Base-by-base conservation (phyloP, 2,888 invertebrate species). In the Gisinianus flammeolus region DNA sequence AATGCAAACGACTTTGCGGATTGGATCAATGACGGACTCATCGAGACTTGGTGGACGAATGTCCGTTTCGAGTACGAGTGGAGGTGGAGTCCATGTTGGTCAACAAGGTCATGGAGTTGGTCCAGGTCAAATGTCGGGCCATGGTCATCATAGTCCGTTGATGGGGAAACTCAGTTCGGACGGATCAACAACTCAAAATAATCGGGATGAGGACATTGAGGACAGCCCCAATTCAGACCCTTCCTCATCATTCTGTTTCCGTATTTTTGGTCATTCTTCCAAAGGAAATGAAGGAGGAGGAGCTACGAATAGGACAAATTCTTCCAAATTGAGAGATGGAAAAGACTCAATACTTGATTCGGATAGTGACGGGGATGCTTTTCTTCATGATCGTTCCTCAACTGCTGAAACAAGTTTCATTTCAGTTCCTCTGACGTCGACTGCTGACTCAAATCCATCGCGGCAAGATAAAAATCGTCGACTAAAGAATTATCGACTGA, bases 1-100 rank as follows among this genome's bases (percentile, higher is more conserved):
- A 30, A 84, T 84, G 84, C 83, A 83, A 75, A 84, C 84, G 16
- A 81, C 83, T 35, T 76, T 84, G 67, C 80, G 84, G n/a, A 64
- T 74, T 35, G 74, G 74, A 2, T 73, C 73, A 3, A 62, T 64
- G 44, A 77, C 77, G 16, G 77, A 77, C 19, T 67, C 44, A 5
- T 4, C 35, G 22, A 35, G 44, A 28, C 71, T 72, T 31, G 72
- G 71, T 56, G 70, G 69, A 35, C 35, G 77, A 8, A 66, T 77
- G 24, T 71, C 77, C 12, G 71, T 72, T 5, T 64, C 71, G 8
- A 69, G 69, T 26, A 54, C 68, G 1, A 58, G 30, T 6, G 62
- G 62, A 24, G 5, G 10, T n/a, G 66, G 16, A 44, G 75, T 44
- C 8, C 52, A 66, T 66, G 26, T 64, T 30, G 56, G 30, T 28